phyloP scores from a whole-genome alignment of 2,113 vertebrate species.

The Gyps fulvus region DNA sequence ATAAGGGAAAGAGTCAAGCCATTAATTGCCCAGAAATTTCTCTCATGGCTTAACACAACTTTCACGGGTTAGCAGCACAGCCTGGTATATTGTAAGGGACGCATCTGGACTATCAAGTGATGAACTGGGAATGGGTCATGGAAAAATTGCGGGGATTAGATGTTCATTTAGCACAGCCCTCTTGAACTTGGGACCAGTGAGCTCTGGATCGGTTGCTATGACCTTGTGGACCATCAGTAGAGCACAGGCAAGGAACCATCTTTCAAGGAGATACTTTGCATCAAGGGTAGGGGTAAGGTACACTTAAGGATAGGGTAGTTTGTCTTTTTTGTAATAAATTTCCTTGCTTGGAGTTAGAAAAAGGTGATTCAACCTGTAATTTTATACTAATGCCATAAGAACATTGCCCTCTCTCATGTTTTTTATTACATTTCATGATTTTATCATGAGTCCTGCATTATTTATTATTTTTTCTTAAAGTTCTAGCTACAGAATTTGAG shows the following conservation, averaged over 20 bases:
- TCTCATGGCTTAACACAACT: neutral
- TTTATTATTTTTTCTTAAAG: neutral
- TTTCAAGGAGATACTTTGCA: neutral
- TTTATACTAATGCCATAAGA: neutral
- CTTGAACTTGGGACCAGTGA: neutral
- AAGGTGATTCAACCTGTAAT: neutral
- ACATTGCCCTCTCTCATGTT: neutral
- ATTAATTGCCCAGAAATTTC: neutral
- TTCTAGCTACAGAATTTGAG: neutral
- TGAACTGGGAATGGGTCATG: neutral
- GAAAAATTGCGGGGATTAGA: neutral
- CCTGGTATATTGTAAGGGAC: neutral
- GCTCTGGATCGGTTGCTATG: neutral
- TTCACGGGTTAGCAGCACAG: neutral
- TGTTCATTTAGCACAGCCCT: neutral
- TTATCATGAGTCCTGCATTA: neutral
- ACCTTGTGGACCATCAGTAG: neutral
- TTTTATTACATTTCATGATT: neutral
- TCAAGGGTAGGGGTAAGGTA: neutral
- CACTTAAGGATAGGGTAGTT: neutral
- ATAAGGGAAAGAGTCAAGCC: neutral
- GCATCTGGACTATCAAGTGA: too few relatives aligned
- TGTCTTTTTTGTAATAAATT: neutral
- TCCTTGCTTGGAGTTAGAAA: neutral
- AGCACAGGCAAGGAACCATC: neutral